These are phyloP conservation scores for Phania funesta DNA, from an alignment of 2,888 invertebrate species.

Conservation along the genomic window DNA sequence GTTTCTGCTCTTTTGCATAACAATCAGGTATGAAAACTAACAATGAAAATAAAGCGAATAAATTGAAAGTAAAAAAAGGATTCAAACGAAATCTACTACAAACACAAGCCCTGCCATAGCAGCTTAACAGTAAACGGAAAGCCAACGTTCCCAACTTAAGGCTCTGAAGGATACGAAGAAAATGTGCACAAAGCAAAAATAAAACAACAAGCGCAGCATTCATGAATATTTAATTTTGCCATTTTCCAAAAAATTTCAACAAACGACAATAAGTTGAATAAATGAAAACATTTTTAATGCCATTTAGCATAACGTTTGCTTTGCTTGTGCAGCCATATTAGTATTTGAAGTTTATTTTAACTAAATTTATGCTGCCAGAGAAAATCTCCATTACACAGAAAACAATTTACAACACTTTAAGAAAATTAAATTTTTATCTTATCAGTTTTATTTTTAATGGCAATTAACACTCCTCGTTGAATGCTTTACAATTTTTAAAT, in stretches of 20 bases:
- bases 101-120: neutral
- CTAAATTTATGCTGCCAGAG: neutral
- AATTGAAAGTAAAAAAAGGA: slow-evolving; percentile 15
- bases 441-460: too few species aligned
- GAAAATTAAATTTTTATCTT: neutral
- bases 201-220: neutral
- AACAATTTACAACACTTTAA: neutral
- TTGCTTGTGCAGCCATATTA: neutral
- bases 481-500: too few species aligned
- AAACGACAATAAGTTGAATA: neutral
- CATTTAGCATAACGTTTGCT: neutral
- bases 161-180: slow-evolving; percentile 14
- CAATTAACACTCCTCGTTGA: too few species aligned
- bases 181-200: neutral
- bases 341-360: neutral
- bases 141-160: neutral
- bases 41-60: neutral
- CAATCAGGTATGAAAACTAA: slow-evolving; percentile 28
- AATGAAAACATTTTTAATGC: neutral
- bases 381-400: neutral
- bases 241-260: neutral
- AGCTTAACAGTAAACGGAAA: slow-evolving; percentile 2
- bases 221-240: slow-evolving; percentile 35
- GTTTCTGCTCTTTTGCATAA: slow-evolving; percentile 29
- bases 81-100: slow-evolving; percentile 40